A percentile compares a stretch with the other conserved stretches of the same genome.
phyloP scores from a whole-genome alignment of 2,888 invertebrate genomes.

The Cosmorhoe ocellata region DNA sequence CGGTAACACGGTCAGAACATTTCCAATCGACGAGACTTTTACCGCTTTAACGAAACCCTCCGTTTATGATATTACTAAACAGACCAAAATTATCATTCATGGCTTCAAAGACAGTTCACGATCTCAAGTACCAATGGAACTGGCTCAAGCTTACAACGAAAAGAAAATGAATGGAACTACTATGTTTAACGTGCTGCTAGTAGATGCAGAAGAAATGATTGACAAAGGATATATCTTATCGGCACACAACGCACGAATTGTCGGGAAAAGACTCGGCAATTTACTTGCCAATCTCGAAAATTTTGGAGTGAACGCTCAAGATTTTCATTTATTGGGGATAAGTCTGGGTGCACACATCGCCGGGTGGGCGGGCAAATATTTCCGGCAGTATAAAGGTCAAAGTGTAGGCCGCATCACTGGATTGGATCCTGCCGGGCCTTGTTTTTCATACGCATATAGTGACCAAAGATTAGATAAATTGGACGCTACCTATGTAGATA shows the following conservation, averaged over 20 bases:
- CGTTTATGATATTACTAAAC: slow-evolving; percentile 69
- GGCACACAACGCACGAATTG: slow-evolving; percentile 69
- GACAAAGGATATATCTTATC: slow-evolving; percentile 70
- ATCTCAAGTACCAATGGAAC: slow-evolving; percentile 65
- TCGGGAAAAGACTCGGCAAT: slow-evolving; percentile 79
- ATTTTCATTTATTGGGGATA: slow-evolving; percentile 81
- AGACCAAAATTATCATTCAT: slow-evolving; percentile 75
- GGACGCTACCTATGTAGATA: slow-evolving; percentile 73
- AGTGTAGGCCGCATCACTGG: slow-evolving; percentile 73
- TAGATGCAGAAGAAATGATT: slow-evolving; percentile 73
- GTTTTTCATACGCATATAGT: slow-evolving; percentile 69
- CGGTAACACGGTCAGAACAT: slow-evolving; percentile 49
- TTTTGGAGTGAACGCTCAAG: slow-evolving; percentile 68
- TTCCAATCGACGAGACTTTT: slow-evolving; percentile 66
- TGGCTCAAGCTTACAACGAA: slow-evolving; percentile 70
- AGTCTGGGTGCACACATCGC: slow-evolving; percentile 83
- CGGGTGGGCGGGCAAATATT: slow-evolving; percentile 77
- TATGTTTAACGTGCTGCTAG: slow-evolving; percentile 72
- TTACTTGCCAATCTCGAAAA: slow-evolving; percentile 74
- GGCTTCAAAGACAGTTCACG: slow-evolving; percentile 74
- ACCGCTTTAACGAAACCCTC: slow-evolving; percentile 56
- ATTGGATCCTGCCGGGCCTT: slow-evolving; percentile 77
- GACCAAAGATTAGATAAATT: slow-evolving; percentile 69
- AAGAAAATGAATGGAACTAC: slow-evolving; percentile 45
- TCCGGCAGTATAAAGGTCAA: slow-evolving; percentile 62